Conservation (phyloP, 1,140 invertebrate genomes). For the Pseudoatta argentina region DNA sequence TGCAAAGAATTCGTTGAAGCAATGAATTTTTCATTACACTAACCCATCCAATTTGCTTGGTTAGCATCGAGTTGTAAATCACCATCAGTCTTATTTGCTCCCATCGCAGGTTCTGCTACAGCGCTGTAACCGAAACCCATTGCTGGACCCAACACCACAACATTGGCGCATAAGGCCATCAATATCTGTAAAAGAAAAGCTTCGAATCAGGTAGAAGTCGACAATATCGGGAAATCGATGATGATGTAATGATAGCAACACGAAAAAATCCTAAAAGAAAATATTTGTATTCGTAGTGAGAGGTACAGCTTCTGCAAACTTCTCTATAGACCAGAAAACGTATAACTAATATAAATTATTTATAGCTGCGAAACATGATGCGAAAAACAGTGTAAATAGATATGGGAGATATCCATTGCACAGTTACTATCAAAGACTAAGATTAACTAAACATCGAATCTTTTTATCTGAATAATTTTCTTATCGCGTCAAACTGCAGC, state of each 20-base stretch:
- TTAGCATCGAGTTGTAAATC: slow-evolving; percentile 77
- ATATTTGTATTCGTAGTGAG: background rate
- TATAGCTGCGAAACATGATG: background rate
- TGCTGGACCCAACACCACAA: slow-evolving; percentile 84
- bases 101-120: slow-evolving; percentile 80
- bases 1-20: background rate
- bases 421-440: background rate
- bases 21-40: slow-evolving; percentile 41
- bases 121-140: slow-evolving; percentile 86
- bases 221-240: background rate
- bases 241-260: background rate
- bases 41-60: slow-evolving; percentile 87
- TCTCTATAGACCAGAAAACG: background rate
- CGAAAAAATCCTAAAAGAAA: background rate
- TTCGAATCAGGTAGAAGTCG: background rate
- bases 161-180: slow-evolving; percentile 82
- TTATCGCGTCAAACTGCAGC: slow-evolving; percentile 4
- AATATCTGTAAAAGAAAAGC: slow-evolving; percentile 77
- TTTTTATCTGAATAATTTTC: slow-evolving; percentile 22
- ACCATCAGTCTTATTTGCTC: slow-evolving; percentile 68
- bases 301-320: background rate
- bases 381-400: background rate
- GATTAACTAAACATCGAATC: slow-evolving; percentile 7
- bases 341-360: slow-evolving; percentile 4
- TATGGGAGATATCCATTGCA: background rate